These are phyloP conservation scores for Phylloscopus whistleri DNA, from an alignment of 2,113 vertebrate species.

Conservation along the genomic window DNA sequence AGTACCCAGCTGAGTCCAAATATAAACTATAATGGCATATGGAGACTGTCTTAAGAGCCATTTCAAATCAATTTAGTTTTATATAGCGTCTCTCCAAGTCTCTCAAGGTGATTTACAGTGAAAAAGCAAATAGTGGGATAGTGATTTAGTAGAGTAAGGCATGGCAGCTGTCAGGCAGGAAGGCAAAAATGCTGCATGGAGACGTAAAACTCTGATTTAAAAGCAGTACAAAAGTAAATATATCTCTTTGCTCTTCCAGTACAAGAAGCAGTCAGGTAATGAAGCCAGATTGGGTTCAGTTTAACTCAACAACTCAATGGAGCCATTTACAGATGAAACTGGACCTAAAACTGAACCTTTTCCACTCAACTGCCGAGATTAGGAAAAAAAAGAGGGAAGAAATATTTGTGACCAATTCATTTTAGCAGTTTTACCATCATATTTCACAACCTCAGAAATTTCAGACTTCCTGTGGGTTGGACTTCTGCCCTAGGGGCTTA, in stretches of 20 bases:
- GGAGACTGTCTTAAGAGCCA: constrained; percentile 53
- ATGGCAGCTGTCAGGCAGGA: constrained; percentile 35
- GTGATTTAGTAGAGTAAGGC: constrained; percentile 33
- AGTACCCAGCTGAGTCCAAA: constrained; percentile 52
- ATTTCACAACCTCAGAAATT: constrained; percentile 62
- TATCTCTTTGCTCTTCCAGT: neutral
- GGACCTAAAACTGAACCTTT: constrained; percentile 17
- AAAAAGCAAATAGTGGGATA: constrained; percentile 48
- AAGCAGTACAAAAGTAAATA: neutral
- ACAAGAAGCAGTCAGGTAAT: neutral
- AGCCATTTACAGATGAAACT: neutral
- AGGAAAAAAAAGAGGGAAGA: constrained; percentile 36
- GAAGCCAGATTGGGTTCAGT: neutral
- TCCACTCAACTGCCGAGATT: constrained; percentile 3
- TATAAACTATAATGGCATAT: constrained; percentile 54
- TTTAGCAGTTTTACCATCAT: constrained; percentile 52
- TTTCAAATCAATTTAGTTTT: constrained; percentile 67
- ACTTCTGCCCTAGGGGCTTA: constrained; percentile 37
- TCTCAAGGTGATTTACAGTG: constrained; percentile 57
- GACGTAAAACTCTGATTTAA: constrained; percentile 8
- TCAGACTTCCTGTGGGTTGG: constrained; percentile 65
- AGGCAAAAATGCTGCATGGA: constrained; percentile 3
- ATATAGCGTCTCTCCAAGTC: constrained; percentile 8
- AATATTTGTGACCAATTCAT: constrained; percentile 52
- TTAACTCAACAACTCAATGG: neutral